These are phyloP conservation scores for Drosophila persimilis DNA, from an alignment of 1,140 invertebrate species.

Conservation along the genomic window DNA sequence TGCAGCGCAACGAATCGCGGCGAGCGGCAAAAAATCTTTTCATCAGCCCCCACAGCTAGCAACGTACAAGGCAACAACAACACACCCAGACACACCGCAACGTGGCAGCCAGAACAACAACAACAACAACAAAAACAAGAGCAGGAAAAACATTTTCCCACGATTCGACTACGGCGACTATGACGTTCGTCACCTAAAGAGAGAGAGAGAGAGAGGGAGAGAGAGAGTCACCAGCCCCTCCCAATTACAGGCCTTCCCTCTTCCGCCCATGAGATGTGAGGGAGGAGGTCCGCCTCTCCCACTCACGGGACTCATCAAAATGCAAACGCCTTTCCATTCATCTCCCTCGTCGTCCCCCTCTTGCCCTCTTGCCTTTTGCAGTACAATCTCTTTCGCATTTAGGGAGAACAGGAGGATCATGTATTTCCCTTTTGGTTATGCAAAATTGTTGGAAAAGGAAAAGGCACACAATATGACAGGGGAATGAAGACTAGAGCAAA, in stretches of 20 bases:
- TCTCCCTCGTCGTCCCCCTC: conserved; percentile 8
- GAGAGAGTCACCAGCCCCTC: too few relatives aligned
- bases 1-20: conserved; percentile 75
- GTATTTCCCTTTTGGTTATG: conserved; percentile 21
- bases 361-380: conserved; percentile 5
- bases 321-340: conserved; percentile 47
- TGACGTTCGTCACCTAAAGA: conserved; percentile 50
- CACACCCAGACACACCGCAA: conserved; percentile 22
- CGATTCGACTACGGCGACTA: conserved; percentile 49
- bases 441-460: conserved; percentile 10
- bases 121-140: conserved; percentile 27
- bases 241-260: not conserved
- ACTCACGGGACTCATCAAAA: conserved; percentile 27
- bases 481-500: too few relatives aligned
- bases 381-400: conserved; percentile 30
- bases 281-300: too few relatives aligned
- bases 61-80: conserved; percentile 37
- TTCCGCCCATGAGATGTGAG: not conserved
- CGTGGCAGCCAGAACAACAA: conserved; percentile 16
- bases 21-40: conserved; percentile 65
- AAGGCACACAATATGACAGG: too few relatives aligned
- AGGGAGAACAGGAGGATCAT: conserved; percentile 13
- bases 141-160: conserved; percentile 60
- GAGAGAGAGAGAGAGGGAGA: conserved; percentile 18
- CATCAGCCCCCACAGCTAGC: conserved; percentile 65